phyloP scores from a whole-genome alignment of 2,888 invertebrate genomes.

The Tortrix viridana region DNA sequence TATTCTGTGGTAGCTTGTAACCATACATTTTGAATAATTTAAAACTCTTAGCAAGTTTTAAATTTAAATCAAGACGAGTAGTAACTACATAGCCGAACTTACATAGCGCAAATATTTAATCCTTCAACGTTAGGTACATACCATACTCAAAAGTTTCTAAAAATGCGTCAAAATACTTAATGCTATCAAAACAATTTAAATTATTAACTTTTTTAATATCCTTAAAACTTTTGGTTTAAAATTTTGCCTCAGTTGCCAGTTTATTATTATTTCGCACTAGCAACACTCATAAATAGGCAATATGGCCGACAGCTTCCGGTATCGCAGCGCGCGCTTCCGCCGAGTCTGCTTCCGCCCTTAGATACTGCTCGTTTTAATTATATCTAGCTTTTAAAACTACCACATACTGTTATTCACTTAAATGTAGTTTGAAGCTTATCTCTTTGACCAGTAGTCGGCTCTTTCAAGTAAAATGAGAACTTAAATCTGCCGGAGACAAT shows the following conservation, averaged over 20 bases:
- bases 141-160: too few species aligned
- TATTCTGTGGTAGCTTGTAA: too few species aligned
- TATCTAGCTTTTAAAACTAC: constrained; percentile 16
- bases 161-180: neutral
- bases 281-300: constrained; percentile 51
- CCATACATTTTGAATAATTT: too few species aligned
- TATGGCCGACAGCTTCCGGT: constrained; percentile 59
- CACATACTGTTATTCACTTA: constrained; percentile 1
- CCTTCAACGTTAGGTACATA: too few species aligned
- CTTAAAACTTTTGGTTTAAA: neutral
- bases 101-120: too few species aligned
- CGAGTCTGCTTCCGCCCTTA: constrained; percentile 46
- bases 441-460: too few species aligned
- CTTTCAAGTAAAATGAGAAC: too few species aligned
- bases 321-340: constrained; percentile 55
- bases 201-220: neutral
- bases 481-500: too few species aligned
- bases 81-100: too few species aligned
- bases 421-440: neutral
- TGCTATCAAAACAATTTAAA: neutral
- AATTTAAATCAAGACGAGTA: too few species aligned
- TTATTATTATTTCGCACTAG: constrained; percentile 13
- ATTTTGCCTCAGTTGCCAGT: constrained; percentile 3
- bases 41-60: too few species aligned
- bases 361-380: constrained; percentile 38